Percentiles rank a stretch among this genome's conserved stretches.
phyloP scores from a whole-genome alignment of 2,113 vertebrate species.

The Thalassarche chlororhynchos region DNA sequence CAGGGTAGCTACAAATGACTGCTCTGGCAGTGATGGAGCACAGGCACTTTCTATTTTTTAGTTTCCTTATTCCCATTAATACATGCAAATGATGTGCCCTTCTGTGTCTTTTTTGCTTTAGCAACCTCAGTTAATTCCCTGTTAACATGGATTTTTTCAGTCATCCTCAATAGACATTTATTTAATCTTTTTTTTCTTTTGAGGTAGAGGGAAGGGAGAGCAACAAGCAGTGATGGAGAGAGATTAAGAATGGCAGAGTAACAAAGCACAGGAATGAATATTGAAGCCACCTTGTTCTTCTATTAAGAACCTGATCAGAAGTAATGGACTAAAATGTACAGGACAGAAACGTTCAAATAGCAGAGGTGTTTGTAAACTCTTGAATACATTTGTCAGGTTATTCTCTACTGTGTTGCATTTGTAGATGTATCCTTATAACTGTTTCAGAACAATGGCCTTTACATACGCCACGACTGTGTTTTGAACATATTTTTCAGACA shows the following conservation, averaged over 20 bases:
- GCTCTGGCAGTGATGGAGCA: constrained; percentile 20
- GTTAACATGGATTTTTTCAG: background rate
- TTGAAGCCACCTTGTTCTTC: background rate
- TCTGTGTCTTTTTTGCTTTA: background rate
- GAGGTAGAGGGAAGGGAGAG: background rate
- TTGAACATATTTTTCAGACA: constrained; percentile 34
- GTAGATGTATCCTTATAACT: background rate
- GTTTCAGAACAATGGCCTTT: background rate
- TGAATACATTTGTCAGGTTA: background rate
- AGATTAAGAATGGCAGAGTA: background rate
- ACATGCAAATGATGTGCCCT: constrained; percentile 14
- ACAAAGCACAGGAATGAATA: background rate
- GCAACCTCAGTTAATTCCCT: background rate
- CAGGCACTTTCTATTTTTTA: background rate
- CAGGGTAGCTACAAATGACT: background rate
- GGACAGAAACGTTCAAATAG: background rate
- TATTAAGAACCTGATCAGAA: background rate
- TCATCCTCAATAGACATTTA: background rate
- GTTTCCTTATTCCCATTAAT: constrained; percentile 13
- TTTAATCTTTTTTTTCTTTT: background rate
- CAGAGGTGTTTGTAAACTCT: background rate
- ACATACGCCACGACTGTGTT: background rate
- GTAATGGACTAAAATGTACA: background rate
- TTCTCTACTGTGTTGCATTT: background rate
- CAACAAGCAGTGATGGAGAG: background rate